phyloP scores from a whole-genome alignment of 1,140 invertebrate genomes.

The Lutraria rhynchaena region DNA sequence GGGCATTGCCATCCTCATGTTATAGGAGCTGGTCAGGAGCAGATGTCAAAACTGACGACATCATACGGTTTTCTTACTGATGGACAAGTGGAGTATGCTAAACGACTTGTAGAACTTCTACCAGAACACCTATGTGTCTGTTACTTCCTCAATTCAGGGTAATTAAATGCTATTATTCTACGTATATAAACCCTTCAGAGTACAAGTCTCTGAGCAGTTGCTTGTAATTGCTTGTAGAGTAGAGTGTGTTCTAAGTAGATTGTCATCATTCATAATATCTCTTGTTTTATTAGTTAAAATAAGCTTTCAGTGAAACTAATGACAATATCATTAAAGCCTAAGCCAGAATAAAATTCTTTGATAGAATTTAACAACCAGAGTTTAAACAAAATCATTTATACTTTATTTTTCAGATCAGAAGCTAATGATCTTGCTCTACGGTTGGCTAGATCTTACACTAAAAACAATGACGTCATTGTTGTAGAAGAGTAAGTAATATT shows the following conservation, averaged over 20 bases:
- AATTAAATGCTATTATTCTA: too few relatives aligned
- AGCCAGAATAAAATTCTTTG: too few relatives aligned
- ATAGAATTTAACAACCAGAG: neutral
- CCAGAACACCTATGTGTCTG: constrained; percentile 89
- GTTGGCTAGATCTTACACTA: constrained; percentile 93
- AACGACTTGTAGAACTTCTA: constrained; percentile 91
- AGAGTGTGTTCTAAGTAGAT: too few relatives aligned
- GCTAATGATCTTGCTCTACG: constrained; percentile 98
- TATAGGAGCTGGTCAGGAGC: constrained; percentile 93
- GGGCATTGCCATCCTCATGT: constrained; percentile 98
- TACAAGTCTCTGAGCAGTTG: too few relatives aligned
- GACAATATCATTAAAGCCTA: too few relatives aligned
- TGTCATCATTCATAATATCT: too few relatives aligned
- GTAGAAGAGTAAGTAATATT: constrained; percentile 95
- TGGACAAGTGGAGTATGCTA: constrained; percentile 95
- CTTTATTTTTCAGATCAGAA: constrained; percentile 93
- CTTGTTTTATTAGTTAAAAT: neutral
- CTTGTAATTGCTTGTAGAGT: too few relatives aligned
- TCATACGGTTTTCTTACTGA: constrained; percentile 98
- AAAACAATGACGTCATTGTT: constrained; percentile 93
- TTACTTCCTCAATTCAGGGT: constrained; percentile 97
- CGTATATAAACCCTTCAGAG: neutral
- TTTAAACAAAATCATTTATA: too few relatives aligned
- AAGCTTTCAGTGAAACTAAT: neutral
- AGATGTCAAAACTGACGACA: constrained; percentile 95